Evolutionary conservation across 2,888 invertebrate species (phyloP), one percentile per base, ranked within the genome.

Genomic region (Aphodius sticticus): DNA sequence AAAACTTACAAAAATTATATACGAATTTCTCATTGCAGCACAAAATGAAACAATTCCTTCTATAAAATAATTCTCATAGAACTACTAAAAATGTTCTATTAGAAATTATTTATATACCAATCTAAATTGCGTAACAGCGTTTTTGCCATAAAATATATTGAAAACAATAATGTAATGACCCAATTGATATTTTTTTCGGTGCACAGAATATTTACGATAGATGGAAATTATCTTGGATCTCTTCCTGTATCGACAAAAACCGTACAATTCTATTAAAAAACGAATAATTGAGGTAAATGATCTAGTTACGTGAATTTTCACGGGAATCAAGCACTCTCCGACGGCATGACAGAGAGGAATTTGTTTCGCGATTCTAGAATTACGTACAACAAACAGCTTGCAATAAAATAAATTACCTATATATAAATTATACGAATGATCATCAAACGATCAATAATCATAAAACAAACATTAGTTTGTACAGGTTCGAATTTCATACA

Each of bases 81-180:
- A 53, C 53, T 53, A 53, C 53, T 53, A 53, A 53, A 12, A 53
- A 53, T 53, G 7, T 1, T 53, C 53, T 53, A 53, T 53, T 53
- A 53, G 12, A 53, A 53, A 12, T 53, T 53, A 53, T 53, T 53
- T 53, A 53, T 53, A 53, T 53, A 53, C 53, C 53, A 53, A 53
- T 53, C 53, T 53, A 12, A 53, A 53, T 53, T 53, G 53, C 53
- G 4, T 53, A 53, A 53, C 53, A 9, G 12, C 7, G 53, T 53
- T 53, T 53, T 53, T 53, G 12, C 53, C 12, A 7, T 53, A 53
- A 53, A 53, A 53, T 53, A 53, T 53, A 7, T 9, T 53, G 53
- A 53, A 53, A 53, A 53, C 53, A 53, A 53, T 53, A 53, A 53
- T 53, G 53, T 53, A 53, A 53, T 53, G 53, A 53, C 53, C 53